Base-by-base conservation (phyloP, 2,113 vertebrate genomes). In the Tachysurus fulvidraco region DNA sequence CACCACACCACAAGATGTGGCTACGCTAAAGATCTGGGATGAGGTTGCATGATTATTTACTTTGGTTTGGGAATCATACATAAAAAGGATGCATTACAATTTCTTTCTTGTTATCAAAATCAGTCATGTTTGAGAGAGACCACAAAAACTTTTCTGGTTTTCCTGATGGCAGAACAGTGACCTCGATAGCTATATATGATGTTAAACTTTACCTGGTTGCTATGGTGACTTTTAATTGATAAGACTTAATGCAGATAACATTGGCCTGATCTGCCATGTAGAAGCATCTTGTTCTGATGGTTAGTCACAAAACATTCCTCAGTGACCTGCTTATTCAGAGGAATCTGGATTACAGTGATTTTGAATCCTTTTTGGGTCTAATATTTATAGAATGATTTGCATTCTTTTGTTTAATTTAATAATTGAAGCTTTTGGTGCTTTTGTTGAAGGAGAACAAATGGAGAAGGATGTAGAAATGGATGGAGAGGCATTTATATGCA, bases 291-390 rank as follows among this genome's bases (percentile, higher is more conserved):
- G 25, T 86, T 30, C 28, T 84, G 81, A 73, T 64, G 21, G 64
- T 64, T 78, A 79, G 79, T 85, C 87, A 87, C 57, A 64, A 62
- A 88, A 85, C 79, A 77, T 73, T 59, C 81, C 59, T 78, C 57
- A 76, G 59, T 60, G 77, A n/a, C 46, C 46, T 81, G 46, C 77
- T 50, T 73, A 57, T 64, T 30, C 57, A 74, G 8, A 28, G 55
- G 79, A 54, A 83, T 84, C 81, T 84, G 74, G 28, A 83, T 50
- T 69, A 28, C 64, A 83, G 50, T 55, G 12, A 76, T 84, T 67
- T 76, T 84, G 67, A 77, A 80, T 59, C 36, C 84, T n/a, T 80
- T 50, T 52, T 59, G 25, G 74, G 50, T 17, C 19, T 82, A 65
- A 81, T 81, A 73, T 84, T 85, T 78, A 64, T 65, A 74, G 73